These are phyloP conservation scores for Tetranychus urticae DNA, from an alignment of 1,140 invertebrate genomes.

Conservation along the genomic window DNA sequence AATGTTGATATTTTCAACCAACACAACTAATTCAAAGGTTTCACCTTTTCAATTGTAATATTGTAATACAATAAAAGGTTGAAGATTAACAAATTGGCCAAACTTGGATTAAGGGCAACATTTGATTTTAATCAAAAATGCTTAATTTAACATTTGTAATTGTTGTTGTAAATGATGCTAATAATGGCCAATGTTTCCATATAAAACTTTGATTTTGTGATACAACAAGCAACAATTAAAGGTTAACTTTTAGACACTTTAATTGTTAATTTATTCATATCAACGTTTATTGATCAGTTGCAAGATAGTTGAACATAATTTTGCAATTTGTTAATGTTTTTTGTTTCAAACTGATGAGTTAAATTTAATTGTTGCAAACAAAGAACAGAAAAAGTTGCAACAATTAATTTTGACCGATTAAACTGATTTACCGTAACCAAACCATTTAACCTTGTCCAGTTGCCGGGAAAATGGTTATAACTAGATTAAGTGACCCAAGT, in stretches of 20 bases:
- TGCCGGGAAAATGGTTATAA: too few relatives aligned
- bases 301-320: neutral
- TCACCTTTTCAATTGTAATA: too few relatives aligned
- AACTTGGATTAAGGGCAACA: neutral
- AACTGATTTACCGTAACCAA: too few relatives aligned
- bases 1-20: too few relatives aligned
- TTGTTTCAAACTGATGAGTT: neutral
- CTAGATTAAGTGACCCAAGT: too few relatives aligned
- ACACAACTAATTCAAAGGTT: too few relatives aligned
- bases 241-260: neutral
- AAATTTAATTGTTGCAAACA: too few relatives aligned
- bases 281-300: neutral
- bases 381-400: too few relatives aligned
- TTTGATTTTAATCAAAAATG: neutral
- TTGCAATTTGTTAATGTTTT: neutral
- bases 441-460: too few relatives aligned
- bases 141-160: too few relatives aligned
- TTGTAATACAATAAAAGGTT: too few relatives aligned
- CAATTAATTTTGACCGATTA: too few relatives aligned
- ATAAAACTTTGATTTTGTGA: neutral
- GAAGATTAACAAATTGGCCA: neutral
- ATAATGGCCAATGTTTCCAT: neutral
- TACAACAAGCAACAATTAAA: neutral
- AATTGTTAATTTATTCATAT: neutral
- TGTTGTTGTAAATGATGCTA: neutral